These are phyloP conservation scores for Sebastes oblongus DNA, from an alignment of 2,797 vertebrate genomes.

Conservation along the genomic window DNA sequence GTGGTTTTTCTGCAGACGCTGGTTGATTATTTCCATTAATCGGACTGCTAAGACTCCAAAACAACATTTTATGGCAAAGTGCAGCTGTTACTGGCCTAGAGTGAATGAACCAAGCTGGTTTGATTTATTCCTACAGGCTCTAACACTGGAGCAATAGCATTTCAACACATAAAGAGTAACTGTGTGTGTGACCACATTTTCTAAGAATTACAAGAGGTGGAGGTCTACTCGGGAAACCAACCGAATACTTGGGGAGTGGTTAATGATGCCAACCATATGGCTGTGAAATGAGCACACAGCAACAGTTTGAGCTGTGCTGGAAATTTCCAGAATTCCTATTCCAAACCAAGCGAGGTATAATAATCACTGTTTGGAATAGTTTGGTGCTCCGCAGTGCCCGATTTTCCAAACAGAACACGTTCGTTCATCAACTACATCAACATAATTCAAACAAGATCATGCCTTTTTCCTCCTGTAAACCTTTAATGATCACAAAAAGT, in stretches of 20 bases:
- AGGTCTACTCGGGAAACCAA: slow-evolving; percentile 60
- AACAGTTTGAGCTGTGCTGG: slow-evolving; percentile 45
- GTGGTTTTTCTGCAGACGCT: not conserved
- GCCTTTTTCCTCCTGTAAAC: not conserved
- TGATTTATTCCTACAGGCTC: slow-evolving; percentile 39
- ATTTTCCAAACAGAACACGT: slow-evolving; percentile 7
- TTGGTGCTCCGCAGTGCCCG: not conserved
- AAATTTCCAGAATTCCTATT: slow-evolving; percentile 56
- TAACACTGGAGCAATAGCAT: slow-evolving; percentile 27
- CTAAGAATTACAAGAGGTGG: slow-evolving; percentile 59
- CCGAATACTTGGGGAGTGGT: slow-evolving; percentile 58
- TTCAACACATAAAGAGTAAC: slow-evolving; percentile 56
- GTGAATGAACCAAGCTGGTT: slow-evolving; percentile 28
- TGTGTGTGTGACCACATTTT: slow-evolving; percentile 58
- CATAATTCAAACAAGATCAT: not conserved
- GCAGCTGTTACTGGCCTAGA: slow-evolving; percentile 26
- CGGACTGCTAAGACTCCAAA: slow-evolving; percentile 12
- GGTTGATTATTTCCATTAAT: slow-evolving; percentile 36
- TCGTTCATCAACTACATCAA: not conserved
- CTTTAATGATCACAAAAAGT: not conserved
- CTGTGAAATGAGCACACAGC: slow-evolving; percentile 43
- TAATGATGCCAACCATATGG: slow-evolving; percentile 72
- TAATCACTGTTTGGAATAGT: slow-evolving; percentile 29
- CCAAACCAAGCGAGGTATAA: slow-evolving; percentile 32
- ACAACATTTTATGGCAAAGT: slow-evolving; percentile 26